Evolutionary conservation across 1,140 invertebrate species (phyloP), one percentile per base, ranked within the genome.

Genomic region (Hycleus phaleratus): DNA sequence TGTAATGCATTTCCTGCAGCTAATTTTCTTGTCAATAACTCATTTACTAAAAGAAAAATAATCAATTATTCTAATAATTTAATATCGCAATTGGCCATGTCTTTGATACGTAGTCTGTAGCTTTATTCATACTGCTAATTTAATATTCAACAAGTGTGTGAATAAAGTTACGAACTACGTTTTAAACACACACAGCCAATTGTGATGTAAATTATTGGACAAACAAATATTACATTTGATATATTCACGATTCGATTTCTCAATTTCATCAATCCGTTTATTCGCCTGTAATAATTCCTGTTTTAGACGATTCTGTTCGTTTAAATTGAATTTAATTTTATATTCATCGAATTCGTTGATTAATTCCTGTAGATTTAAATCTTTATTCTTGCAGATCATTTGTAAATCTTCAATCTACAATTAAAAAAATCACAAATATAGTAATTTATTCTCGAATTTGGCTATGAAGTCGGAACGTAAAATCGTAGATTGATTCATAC

Each of bases 161-260:
- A 18, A 18, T 18, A 18, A 18, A 18, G 18, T 1, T 18, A 18
- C 18, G 18, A 18, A 18, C 18, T 18, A 18, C 18, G 18, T 18
- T 18, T 18, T 1, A 32, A 32, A 32, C 7, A 32, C 1, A 32
- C 6, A 32, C 7, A 32, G 32, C 32, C 32, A 32, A 32, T 2
- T 32, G 32, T 32, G 1, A 5, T 32, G 0, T 0, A 32, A 5
- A 4, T 32, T 32, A 5, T 32, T 32, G 32, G 32, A 42, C 40
- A 40, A 39, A 18, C 3, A 4, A 52, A 38, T 38, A 46, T 54
- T 38, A 62, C 60, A 12, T 39, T 59, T 62, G 9, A 45, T 49
- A 38, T 51, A 53, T 46, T 62, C 60, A 10, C 56, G 38, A 55
- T 62, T 62, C 25, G 50, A 24, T 45, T 62, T 62, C 48, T 62